These are phyloP conservation scores for Halocaridina rubra DNA, from an alignment of 2,888 invertebrate genomes.

Conservation along the genomic window DNA sequence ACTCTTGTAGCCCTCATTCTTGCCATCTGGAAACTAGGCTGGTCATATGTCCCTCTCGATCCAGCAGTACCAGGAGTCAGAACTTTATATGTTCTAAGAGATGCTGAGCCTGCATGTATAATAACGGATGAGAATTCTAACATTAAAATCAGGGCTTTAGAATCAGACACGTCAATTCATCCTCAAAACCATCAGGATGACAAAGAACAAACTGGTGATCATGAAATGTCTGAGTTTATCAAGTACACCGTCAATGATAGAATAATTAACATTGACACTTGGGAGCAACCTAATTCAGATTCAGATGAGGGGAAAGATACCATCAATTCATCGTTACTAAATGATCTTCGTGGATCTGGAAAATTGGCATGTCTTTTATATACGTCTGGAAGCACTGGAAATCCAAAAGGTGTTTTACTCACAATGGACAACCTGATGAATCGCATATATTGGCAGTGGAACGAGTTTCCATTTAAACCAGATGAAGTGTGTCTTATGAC, in stretches of 20 bases:
- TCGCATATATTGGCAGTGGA: constrained; percentile 90
- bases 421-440: constrained; percentile 83
- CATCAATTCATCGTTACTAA: background rate
- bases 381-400: constrained; percentile 91
- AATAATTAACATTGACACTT: constrained; percentile 23
- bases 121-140: constrained; percentile 27
- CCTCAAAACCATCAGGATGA: background rate
- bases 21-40: constrained; percentile 55
- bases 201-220: background rate
- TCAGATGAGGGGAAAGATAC: background rate
- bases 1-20: constrained; percentile 36
- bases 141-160: constrained; percentile 28
- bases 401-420: constrained; percentile 88
- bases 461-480: constrained; percentile 78
- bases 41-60: constrained; percentile 51
- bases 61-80: constrained; percentile 36
- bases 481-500: constrained; percentile 86
- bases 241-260: constrained; percentile 2
- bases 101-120: constrained; percentile 34
- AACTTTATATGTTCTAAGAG: constrained; percentile 37
- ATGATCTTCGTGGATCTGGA: background rate
- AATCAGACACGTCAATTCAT: constrained; percentile 17
- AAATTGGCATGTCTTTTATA: constrained; percentile 78
- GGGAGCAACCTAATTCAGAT: background rate
- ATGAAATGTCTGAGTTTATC: background rate